Percentiles rank a stretch among this genome's conserved stretches.
These are phyloP conservation scores for Chrysotoxum bicinctum DNA, from an alignment of 2,888 invertebrate genomes.

Conservation along the genomic window DNA sequence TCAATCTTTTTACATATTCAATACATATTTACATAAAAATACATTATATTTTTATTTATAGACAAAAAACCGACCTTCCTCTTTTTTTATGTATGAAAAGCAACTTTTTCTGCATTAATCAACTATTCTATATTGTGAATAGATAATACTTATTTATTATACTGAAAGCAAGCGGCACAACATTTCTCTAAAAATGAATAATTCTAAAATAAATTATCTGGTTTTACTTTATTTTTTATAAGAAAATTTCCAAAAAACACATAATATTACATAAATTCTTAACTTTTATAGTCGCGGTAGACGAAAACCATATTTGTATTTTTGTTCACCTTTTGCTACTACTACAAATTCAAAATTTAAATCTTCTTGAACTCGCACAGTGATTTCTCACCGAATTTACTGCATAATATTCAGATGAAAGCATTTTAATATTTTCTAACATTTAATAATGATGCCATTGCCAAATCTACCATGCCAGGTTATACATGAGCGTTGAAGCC, in stretches of 20 bases:
- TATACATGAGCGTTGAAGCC: conserved; percentile 19
- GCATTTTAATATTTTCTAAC: conserved; percentile 59
- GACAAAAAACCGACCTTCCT: not conserved
- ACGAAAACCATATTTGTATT: not conserved
- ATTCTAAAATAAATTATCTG: conserved; percentile 4
- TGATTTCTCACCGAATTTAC: conserved; percentile 59
- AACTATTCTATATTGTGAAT: conserved; percentile 25
- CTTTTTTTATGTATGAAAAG: not conserved
- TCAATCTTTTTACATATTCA: no score
- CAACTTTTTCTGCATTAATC: conserved; percentile 25
- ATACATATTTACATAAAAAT: not conserved
- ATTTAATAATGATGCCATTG: conserved; percentile 67
- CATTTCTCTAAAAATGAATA: conserved; percentile 11
- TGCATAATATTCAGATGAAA: conserved; percentile 54
- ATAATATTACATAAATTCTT: conserved; percentile 38
- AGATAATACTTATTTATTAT: conserved; percentile 14
- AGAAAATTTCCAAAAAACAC: not conserved
- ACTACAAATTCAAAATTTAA: conserved; percentile 55
- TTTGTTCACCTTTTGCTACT: not conserved
- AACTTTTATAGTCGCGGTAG: conserved; percentile 34
- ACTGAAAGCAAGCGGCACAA: not conserved
- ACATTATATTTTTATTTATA: conserved; percentile 17
- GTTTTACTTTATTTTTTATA: not conserved
- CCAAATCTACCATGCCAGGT: conserved; percentile 34
- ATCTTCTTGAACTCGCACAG: conserved; percentile 49